A percentile compares a stretch with the other conserved stretches of the same genome.
Conservation (phyloP, 2,113 vertebrate genomes). For the Colinus virginianus region DNA sequence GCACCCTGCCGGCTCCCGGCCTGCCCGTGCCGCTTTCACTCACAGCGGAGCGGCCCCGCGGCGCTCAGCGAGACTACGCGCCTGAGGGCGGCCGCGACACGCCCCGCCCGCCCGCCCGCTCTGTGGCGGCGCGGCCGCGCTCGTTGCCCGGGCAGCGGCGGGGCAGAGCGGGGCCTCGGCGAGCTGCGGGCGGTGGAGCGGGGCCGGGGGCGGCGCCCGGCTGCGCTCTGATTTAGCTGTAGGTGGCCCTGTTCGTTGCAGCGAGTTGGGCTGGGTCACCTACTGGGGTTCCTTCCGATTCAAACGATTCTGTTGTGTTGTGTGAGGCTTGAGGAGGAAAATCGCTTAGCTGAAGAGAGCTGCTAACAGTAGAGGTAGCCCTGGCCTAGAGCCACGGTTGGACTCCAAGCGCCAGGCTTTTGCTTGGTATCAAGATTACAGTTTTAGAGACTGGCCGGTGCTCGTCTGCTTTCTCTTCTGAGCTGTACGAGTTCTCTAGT, state of each 20-base stretch:
- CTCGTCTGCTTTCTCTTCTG: not conserved
- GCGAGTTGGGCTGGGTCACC: too few relatives aligned
- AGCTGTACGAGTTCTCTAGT: not conserved
- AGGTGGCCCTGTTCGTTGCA: too few relatives aligned
- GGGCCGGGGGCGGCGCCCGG: too few relatives aligned
- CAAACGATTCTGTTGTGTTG: too few relatives aligned
- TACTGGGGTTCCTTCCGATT: too few relatives aligned
- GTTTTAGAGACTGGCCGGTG: accelerated
- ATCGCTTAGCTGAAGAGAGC: not conserved
- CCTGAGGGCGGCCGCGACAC: too few relatives aligned
- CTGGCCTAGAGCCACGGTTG: not conserved
- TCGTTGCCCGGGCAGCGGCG: constrained; percentile 23
- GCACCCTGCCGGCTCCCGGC: too few relatives aligned
- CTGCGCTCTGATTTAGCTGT: too few relatives aligned
- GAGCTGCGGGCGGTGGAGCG: too few relatives aligned
- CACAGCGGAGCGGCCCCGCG: too few relatives aligned
- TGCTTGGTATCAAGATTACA: not conserved
- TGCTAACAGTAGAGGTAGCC: not conserved
- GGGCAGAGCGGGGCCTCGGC: not conserved
- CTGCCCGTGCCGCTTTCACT: too few relatives aligned
- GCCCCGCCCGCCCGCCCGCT: not conserved
- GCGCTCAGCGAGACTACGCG: not conserved
- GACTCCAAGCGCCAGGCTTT: not conserved
- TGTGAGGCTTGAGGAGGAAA: not conserved
- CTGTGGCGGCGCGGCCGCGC: not conserved